Evolutionary conservation across 2,797 vertebrate species (phyloP), one percentile per base, ranked within the genome.

Genomic region (Erithacus rubecula): DNA sequence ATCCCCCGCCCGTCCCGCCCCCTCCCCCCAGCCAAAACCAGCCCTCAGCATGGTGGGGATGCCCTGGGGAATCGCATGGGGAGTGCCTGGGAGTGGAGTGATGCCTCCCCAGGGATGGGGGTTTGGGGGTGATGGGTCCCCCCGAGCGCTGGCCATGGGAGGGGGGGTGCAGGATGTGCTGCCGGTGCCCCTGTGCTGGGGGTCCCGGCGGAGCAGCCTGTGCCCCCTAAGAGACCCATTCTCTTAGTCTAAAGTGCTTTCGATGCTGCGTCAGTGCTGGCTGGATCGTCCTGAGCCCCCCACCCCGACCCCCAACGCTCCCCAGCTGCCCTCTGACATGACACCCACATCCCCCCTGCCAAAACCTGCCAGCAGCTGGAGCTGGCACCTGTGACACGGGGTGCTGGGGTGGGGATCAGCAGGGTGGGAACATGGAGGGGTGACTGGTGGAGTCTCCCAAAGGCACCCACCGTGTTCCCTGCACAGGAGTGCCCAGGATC

Each of bases 171-270:
- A 15, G 53, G 62, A 36, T 59, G 58, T 24, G 43, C 64, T 69
- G 56, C 53, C 18, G 3, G 59, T 27, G 29, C 46, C 68, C 85
- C 76, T 8, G 52, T 46, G 76, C 60, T 4, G 60, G 52, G 39
- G n/a, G 15, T 11, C 41, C 52, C 22, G 41, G 59, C 53, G 3
- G 78, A 78, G 83, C 92, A 93, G 92, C 78, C 87, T 69, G 83
- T 90, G 92, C 92, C 92, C 84, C 75, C 80, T 85, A 91, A 94
- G 84, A 94, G 88, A 91, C 89, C 92, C 89, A 15, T 84, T 94
- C 92, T 94, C 92, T 94, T 91, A 91, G 92, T 84, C 92, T 94
- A 91, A 94, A 94, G 92, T 94, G 89, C 92, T 94, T 94, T 77
- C 84, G 8, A 84, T 76, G 92, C 92, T 88, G 92, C 14, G 47